Percentiles rank a stretch among this genome's conserved stretches.
These are phyloP conservation scores for Parnassius mnemosyne DNA, from an alignment of 2,888 invertebrate genomes.

Conservation along the genomic window DNA sequence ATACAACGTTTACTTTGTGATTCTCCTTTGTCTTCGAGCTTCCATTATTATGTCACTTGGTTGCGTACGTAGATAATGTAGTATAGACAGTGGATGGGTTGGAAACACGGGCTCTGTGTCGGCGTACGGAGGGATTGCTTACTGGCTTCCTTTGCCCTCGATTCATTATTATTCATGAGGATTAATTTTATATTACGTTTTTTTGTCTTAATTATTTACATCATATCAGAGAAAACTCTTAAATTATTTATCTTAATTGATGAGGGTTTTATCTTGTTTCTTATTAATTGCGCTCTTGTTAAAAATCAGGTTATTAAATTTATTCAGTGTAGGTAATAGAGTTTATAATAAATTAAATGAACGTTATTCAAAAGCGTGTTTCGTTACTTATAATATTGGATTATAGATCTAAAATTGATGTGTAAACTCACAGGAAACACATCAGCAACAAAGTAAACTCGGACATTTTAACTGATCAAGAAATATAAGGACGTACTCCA, in stretches of 20 bases:
- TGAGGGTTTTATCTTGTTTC: not conserved
- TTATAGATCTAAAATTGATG: not conserved
- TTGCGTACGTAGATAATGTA: not conserved
- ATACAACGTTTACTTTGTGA: conserved; percentile 24
- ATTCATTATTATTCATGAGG: not conserved
- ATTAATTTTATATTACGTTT: not conserved
- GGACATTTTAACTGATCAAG: conserved; percentile 6
- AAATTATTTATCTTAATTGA: not conserved
- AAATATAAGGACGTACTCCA: conserved; percentile 9
- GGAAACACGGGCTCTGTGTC: not conserved
- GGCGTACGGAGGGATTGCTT: not conserved
- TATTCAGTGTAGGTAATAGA: no score
- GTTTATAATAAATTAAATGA: no score
- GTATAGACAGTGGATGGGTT: conserved; percentile 5
- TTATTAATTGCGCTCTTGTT: no score
- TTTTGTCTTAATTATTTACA: not conserved
- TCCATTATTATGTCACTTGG: conserved; percentile 23
- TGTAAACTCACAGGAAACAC: not conserved
- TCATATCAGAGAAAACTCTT: not conserved
- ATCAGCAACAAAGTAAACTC: conserved; percentile 10
- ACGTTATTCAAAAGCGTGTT: no score
- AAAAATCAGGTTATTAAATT: no score
- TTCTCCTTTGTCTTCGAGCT: conserved; percentile 17
- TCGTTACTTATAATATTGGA: no score
- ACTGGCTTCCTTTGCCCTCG: not conserved